Evolutionary conservation across 2,797 vertebrate genomes (phyloP).

Genomic region (Protonibea diacanthus): DNA sequence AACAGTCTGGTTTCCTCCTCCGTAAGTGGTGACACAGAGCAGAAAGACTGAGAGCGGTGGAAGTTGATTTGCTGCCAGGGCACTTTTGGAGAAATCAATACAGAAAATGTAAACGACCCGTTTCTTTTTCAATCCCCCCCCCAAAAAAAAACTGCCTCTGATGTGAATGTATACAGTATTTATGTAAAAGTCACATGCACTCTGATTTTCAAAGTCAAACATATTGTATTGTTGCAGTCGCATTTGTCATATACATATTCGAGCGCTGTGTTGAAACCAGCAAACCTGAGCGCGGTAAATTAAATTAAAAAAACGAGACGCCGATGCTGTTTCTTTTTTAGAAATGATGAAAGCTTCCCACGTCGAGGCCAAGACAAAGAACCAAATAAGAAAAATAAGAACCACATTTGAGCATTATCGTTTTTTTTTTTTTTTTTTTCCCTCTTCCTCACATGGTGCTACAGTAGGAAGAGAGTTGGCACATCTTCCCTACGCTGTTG

Average conservation of each 20-base stretch:
- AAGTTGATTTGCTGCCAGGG: constrained; percentile 73
- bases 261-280: constrained; percentile 33
- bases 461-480: constrained; percentile 22
- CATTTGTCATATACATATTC: too few species aligned
- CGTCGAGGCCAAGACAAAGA: constrained; percentile 9
- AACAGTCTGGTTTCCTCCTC: constrained; percentile 22
- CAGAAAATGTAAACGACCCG: constrained; percentile 74
- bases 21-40: constrained; percentile 24
- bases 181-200: constrained; percentile 73
- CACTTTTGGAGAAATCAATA: constrained; percentile 78
- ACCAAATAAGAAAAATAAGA: constrained; percentile 27
- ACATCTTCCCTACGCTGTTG: constrained; percentile 20
- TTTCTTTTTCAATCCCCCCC: constrained; percentile 35
- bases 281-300: constrained; percentile 41
- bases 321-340: too few species aligned
- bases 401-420: constrained; percentile 33
- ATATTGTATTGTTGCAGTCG: constrained; percentile 74
- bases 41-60: constrained; percentile 35
- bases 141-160: constrained; percentile 33
- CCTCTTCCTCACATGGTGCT: constrained; percentile 22
- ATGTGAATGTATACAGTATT: constrained; percentile 77
- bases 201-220: too few species aligned
- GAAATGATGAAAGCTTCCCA: constrained; percentile 43
- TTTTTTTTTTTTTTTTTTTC: constrained; percentile 11
- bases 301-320: constrained; percentile 50